phyloP scores from a whole-genome alignment of 64 coral and sea anemone species.

The Pocillopora damicornis region DNA sequence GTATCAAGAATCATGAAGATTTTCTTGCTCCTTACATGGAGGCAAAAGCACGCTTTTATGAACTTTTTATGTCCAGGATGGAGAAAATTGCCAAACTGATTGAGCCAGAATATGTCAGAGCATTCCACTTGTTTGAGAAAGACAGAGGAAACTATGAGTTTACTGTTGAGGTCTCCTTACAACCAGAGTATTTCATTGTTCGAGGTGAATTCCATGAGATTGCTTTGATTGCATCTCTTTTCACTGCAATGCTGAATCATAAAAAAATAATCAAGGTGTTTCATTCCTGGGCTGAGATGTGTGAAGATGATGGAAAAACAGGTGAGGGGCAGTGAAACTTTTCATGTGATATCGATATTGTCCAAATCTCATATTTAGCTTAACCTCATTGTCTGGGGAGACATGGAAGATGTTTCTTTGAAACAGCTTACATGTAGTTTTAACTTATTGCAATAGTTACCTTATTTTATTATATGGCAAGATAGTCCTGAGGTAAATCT shows the following conservation, averaged over 20 bases:
- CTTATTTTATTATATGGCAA: no score
- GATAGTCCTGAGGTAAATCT: no score
- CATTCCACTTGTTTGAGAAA: constrained; percentile 3
- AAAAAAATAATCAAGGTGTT: constrained; percentile 25
- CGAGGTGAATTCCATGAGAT: constrained; percentile 35
- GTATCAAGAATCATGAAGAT: not conserved
- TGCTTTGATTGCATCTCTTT: constrained; percentile 25
- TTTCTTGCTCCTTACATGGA: not conserved
- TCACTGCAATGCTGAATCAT: constrained; percentile 8
- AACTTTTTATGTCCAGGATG: constrained; percentile 15
- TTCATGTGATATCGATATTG: no score
- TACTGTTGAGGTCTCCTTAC: constrained; percentile 40
- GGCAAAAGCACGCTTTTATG: constrained; percentile 26
- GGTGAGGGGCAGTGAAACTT: not conserved
- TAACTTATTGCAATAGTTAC: no score
- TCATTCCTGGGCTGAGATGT: not conserved
- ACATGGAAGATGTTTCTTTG: no score
- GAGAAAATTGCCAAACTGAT: constrained; percentile 12
- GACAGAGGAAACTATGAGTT: constrained; percentile 36
- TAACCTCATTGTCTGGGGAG: no score
- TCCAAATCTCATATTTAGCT: no score
- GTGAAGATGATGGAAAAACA: no score
- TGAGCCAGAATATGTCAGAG: constrained; percentile 23
- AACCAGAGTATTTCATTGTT: constrained; percentile 2
- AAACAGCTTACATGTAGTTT: no score